Percentiles rank a stretch among this genome's conserved stretches.
These are phyloP conservation scores for Euplexia lucipara DNA, from an alignment of 2,888 invertebrate genomes.

Conservation along the genomic window DNA sequence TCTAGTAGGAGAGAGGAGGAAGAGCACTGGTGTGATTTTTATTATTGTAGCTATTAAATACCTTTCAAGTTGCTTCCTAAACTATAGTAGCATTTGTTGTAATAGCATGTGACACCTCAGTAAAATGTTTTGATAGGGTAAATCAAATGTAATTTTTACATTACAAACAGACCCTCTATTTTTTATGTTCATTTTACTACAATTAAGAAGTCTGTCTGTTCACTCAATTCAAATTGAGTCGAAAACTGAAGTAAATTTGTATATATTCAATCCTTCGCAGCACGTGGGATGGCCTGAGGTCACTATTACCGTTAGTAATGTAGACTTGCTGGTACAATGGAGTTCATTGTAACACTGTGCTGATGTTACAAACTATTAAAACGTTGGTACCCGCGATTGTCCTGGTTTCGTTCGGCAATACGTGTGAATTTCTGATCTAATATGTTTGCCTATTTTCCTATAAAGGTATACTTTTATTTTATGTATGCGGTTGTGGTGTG, in stretches of 20 bases:
- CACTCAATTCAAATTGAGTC: constrained; percentile 29
- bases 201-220: constrained; percentile 1
- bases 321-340: constrained; percentile 39
- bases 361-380: constrained; percentile 49
- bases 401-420: constrained; percentile 31
- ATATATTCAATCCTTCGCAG: constrained; percentile 37
- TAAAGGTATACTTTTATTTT: constrained; percentile 1
- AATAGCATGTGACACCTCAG: constrained; percentile 3
- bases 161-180: too few species aligned
- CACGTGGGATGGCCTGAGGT: constrained; percentile 70
- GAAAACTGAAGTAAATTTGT: constrained; percentile 13
- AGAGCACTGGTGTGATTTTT: too few species aligned
- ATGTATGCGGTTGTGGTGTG: not conserved
- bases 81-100: too few species aligned
- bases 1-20: too few species aligned
- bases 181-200: not conserved
- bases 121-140: constrained; percentile 5
- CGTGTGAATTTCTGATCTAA: constrained; percentile 17
- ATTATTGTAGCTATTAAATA: too few species aligned
- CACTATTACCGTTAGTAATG: constrained; percentile 66
- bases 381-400: constrained; percentile 32
- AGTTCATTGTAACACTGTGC: constrained; percentile 53
- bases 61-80: too few species aligned
- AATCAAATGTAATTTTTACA: too few species aligned
- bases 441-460: not conserved